These are phyloP conservation scores for Agelastica alni DNA, from an alignment of 2,888 invertebrate genomes.

Conservation along the genomic window DNA sequence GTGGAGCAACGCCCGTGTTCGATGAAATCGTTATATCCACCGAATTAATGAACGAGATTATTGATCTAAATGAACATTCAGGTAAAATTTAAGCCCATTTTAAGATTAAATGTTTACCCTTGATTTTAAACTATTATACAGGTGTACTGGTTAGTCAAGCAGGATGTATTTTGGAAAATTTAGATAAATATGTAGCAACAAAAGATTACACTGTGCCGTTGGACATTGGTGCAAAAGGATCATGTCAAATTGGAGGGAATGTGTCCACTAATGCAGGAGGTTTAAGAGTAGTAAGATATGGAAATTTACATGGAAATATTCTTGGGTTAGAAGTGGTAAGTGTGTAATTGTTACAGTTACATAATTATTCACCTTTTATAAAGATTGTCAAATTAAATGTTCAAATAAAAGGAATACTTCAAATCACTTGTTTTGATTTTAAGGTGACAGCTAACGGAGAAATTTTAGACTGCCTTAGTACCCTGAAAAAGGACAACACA, in stretches of 20 bases:
- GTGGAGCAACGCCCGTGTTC: constrained; percentile 93
- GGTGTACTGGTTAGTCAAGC: constrained; percentile 84
- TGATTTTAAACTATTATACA: constrained; percentile 59
- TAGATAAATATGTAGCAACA: constrained; percentile 76
- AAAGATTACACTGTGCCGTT: constrained; percentile 87
- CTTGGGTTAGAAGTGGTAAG: constrained; percentile 89
- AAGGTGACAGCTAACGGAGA: constrained; percentile 84
- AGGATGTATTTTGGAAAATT: constrained; percentile 87
- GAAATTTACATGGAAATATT: constrained; percentile 88
- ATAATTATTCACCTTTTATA: no score
- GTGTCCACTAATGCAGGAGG: constrained; percentile 97
- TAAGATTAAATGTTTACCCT: constrained; percentile 73
- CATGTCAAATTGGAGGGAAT: constrained; percentile 95
- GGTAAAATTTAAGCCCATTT: no score
- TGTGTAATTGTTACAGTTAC: constrained; percentile 34
- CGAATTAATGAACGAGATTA: constrained; percentile 81
- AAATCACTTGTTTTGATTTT: no score
- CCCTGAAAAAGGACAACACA: constrained; percentile 94
- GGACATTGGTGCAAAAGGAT: constrained; percentile 95
- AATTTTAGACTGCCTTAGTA: constrained; percentile 80
- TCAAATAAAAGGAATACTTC: no score
- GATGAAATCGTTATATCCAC: constrained; percentile 92
- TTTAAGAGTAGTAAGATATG: constrained; percentile 84
- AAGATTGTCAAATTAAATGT: no score
- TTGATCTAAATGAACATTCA: constrained; percentile 78